Percentiles rank a stretch among this genome's conserved stretches.
These are phyloP conservation scores for Eupeodes corollae DNA, from an alignment of 1,140 invertebrate species.

Conservation along the genomic window DNA sequence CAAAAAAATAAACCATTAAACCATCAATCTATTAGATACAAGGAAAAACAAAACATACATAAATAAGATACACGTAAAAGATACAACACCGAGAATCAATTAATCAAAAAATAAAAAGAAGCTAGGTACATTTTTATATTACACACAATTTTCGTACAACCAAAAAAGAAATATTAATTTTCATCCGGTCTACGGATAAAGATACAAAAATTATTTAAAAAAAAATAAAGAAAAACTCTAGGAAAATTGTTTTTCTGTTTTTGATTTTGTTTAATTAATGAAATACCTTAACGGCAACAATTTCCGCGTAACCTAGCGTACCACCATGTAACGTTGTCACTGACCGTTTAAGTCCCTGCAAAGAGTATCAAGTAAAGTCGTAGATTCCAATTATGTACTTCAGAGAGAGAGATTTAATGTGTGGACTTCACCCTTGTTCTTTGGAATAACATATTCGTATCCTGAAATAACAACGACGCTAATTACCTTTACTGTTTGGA, in stretches of 20 bases:
- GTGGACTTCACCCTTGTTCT: background rate
- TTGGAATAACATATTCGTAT: background rate
- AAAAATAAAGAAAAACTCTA: background rate
- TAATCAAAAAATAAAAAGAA: too few species aligned
- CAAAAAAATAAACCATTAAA: too few species aligned
- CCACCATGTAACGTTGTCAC: constrained; percentile 79
- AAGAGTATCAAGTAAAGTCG: constrained; percentile 8
- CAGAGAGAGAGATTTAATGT: background rate
- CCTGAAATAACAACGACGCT: background rate
- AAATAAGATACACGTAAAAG: too few species aligned
- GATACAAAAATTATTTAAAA: background rate
- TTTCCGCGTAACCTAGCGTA: constrained; percentile 81
- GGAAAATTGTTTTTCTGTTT: background rate
- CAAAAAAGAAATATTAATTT: too few species aligned
- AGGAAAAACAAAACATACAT: too few species aligned
- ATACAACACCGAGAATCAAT: too few species aligned
- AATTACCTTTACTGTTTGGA: constrained; percentile 79
- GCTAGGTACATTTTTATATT: too few species aligned
- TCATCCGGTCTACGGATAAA: too few species aligned
- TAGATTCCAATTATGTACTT: too few species aligned
- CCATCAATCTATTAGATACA: too few species aligned
- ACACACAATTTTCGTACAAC: too few species aligned
- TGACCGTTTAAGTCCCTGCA: constrained; percentile 78
- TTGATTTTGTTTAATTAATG: background rate
- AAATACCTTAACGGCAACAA: constrained; percentile 86